These are phyloP conservation scores for Bombycilla garrulus DNA, from an alignment of 2,113 vertebrate genomes.

Conservation along the genomic window DNA sequence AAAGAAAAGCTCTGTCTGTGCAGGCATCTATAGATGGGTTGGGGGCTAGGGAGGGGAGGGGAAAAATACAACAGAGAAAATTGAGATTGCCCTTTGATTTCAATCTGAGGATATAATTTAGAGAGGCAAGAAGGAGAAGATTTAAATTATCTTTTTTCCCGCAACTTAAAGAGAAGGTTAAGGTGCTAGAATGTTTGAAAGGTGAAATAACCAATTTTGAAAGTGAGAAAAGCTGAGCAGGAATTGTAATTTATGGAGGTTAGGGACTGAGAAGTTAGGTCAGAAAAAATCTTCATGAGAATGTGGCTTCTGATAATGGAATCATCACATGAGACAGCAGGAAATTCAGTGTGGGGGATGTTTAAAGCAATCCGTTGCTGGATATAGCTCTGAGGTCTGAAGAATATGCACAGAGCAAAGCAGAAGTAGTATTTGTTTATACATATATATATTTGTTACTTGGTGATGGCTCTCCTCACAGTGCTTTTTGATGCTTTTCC, in stretches of 20 bases:
- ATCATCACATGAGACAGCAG: neutral
- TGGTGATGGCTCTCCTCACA: neutral
- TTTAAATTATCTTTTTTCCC: neutral
- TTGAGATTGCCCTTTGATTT: neutral
- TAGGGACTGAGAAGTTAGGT: neutral
- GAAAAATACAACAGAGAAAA: neutral
- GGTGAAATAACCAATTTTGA: neutral
- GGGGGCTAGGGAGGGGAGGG: neutral
- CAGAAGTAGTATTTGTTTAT: neutral
- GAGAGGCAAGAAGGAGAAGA: neutral
- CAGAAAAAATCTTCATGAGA: neutral
- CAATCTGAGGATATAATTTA: neutral
- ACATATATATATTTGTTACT: neutral
- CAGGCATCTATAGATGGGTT: neutral
- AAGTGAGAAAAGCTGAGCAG: neutral
- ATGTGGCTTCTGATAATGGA: neutral
- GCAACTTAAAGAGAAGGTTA: neutral
- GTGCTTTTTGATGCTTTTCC: neutral
- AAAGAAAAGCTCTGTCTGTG: neutral
- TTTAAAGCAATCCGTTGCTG: neutral
- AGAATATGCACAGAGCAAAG: neutral
- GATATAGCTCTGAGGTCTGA: neutral
- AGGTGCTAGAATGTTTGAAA: neutral
- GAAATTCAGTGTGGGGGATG: neutral
- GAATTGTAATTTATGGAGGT: neutral